phyloP scores from a whole-genome alignment of 2,888 invertebrate genomes.

The Deroplatys truncata region DNA sequence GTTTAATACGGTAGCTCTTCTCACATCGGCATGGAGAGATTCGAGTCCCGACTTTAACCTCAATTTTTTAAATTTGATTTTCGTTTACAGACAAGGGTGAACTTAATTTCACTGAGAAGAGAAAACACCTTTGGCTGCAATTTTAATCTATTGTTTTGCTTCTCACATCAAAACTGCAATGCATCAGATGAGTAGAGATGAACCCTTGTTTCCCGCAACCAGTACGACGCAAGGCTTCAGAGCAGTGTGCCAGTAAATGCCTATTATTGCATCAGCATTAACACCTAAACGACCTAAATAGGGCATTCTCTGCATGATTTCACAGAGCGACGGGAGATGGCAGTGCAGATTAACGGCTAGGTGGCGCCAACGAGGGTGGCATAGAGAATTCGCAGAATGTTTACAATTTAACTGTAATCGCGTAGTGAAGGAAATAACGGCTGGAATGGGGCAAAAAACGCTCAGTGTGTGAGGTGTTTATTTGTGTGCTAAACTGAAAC shows the following conservation, averaged over 20 bases:
- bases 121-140: too few species aligned
- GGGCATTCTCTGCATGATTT: conserved; percentile 5
- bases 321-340: not conserved
- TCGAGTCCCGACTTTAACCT: too few species aligned
- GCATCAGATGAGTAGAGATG: not conserved
- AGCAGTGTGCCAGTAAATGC: not conserved
- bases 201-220: not conserved
- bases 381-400: not conserved
- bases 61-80: too few species aligned
- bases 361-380: not conserved
- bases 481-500: not conserved
- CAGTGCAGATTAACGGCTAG: not conserved
- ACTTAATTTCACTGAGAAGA: too few species aligned
- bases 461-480: not conserved
- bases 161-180: too few species aligned
- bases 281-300: conserved; percentile 1
- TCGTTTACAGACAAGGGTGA: too few species aligned
- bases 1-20: too few species aligned
- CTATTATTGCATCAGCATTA: not conserved
- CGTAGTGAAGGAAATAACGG: not conserved
- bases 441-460: not conserved
- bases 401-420: not conserved
- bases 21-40: too few species aligned
- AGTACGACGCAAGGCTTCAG: not conserved
- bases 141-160: too few species aligned